These are phyloP conservation scores for Aproaerema taeniolella DNA, from an alignment of 2,888 invertebrate genomes.

Conservation along the genomic window DNA sequence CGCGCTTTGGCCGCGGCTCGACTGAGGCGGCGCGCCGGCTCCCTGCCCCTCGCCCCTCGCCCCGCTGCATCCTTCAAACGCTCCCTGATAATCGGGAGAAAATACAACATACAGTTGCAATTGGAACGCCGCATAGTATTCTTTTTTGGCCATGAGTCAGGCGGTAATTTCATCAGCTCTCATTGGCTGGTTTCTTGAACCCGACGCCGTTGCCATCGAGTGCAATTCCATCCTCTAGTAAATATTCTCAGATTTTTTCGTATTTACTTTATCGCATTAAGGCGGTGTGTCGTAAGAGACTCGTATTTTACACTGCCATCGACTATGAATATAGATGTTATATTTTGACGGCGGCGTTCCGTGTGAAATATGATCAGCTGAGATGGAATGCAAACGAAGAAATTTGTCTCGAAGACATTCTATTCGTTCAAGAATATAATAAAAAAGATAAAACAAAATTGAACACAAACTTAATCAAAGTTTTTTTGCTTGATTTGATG, in stretches of 20 bases:
- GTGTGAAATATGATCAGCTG: slow-evolving; percentile 39
- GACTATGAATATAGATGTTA: slow-evolving; percentile 48
- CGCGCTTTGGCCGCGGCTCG: slow-evolving; percentile 44
- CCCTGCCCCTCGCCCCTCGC: slow-evolving; percentile 25
- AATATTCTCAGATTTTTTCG: slow-evolving; percentile 22
- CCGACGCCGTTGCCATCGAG: slow-evolving; percentile 19
- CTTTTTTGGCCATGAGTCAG: slow-evolving; percentile 65
- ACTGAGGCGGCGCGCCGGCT: slow-evolving; percentile 54
- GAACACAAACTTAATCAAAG: too few species aligned
- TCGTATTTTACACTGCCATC: slow-evolving; percentile 35
- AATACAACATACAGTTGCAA: slow-evolving; percentile 68
- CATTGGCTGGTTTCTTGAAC: slow-evolving; percentile 46
- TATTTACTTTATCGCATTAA: slow-evolving; percentile 23
- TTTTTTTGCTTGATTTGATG: too few species aligned
- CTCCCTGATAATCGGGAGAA: slow-evolving; percentile 70
- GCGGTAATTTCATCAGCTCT: slow-evolving; percentile 56
- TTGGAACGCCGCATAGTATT: slow-evolving; percentile 61
- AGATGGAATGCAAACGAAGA: slow-evolving; percentile 19
- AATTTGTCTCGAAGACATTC: too few species aligned
- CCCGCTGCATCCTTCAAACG: slow-evolving; percentile 68
- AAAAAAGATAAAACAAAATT: too few species aligned
- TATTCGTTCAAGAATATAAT: too few species aligned
- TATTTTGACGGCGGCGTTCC: slow-evolving; percentile 32
- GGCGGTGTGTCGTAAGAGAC: too few species aligned
- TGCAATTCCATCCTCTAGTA: too few species aligned